Evolutionary conservation across 1,140 invertebrate genomes (phyloP), one percentile per base, ranked within the genome.

Genomic region (Brachionus asplanchnoidis): DNA sequence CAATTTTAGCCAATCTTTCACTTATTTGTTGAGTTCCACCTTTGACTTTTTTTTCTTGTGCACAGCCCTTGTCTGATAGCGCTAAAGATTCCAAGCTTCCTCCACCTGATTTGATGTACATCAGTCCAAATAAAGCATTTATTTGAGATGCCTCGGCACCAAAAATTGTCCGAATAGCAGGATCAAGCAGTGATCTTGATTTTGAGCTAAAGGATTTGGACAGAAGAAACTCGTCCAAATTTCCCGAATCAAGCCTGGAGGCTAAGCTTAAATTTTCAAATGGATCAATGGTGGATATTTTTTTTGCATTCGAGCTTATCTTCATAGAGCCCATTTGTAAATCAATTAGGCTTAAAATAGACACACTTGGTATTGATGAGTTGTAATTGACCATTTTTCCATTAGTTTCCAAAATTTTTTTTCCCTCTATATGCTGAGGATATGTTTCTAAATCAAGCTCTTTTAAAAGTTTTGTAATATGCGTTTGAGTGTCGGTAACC

Each of bases 1-100:
- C 85, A 20, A 90, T 14, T 26, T 77, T 7, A 23, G 42, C 42
- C 11, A 46, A 80, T 68, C 85, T 86, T 20, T 87, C n/a, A 79
- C 87, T 88, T n/a, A 91, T 87, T 86, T 90, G 88, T 85, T 90
- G 89, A 26, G 90, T 87, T 42, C 90, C 90, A 75, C 90, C 90
- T 66, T 65, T 70, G 12, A 85, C 17, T 42, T 28, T 56, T 50
- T 70, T 85, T 46, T 65, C 84, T 23, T 75, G 73, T 8, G 66
- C 70, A 50, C 53, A 56, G 23, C 42, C 46, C 4, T 28, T 14
- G 12, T 53, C 90, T 17, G 88, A 86, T 50, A 86, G 85, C 68
- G 89, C 86, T 12, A 86, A 87, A 6, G 86, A 85, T 68, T 89
- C 75, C 1, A 90, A 77, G 0, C 88, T 88, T 14, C 88, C 88